phyloP scores from a whole-genome alignment of 2,888 invertebrate genomes.

The Masnerella sp. region DNA sequence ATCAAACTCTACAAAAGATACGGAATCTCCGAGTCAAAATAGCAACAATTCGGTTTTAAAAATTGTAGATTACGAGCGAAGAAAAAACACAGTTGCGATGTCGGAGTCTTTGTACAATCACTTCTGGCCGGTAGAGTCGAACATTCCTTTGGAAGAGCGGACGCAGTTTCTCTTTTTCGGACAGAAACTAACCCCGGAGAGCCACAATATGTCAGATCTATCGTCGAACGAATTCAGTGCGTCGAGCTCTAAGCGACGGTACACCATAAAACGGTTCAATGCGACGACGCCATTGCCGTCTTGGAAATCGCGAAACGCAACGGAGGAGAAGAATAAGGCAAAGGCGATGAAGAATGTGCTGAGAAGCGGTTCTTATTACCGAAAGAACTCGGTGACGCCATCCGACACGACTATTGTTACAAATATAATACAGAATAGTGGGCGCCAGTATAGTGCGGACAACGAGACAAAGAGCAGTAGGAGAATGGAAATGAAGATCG shows the following conservation, averaged over 20 bases:
- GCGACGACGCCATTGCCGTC: constrained; percentile 58
- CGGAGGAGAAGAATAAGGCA: constrained; percentile 73
- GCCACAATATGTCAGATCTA: constrained; percentile 69
- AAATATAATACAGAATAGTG: constrained; percentile 67
- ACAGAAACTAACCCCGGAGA: constrained; percentile 80
- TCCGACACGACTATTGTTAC: constrained; percentile 69
- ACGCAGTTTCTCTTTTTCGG: constrained; percentile 86
- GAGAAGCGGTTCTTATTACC: constrained; percentile 65
- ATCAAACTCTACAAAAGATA: constrained; percentile 2
- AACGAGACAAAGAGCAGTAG: constrained; percentile 54
- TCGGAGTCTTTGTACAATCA: constrained; percentile 83
- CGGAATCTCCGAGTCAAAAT: constrained; percentile 10
- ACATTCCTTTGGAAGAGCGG: constrained; percentile 83
- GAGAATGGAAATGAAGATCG: constrained; percentile 48
- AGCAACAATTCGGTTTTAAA: constrained; percentile 62
- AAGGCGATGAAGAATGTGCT: constrained; percentile 68
- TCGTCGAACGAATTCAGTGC: constrained; percentile 64
- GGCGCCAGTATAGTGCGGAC: constrained; percentile 49
- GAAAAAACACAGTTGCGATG: constrained; percentile 81
- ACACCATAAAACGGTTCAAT: constrained; percentile 66
- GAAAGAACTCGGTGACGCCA: constrained; percentile 64
- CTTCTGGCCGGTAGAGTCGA: constrained; percentile 82
- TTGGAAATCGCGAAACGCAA: constrained; percentile 68
- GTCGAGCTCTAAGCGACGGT: constrained; percentile 66
- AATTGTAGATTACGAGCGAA: constrained; percentile 76